phyloP scores from a whole-genome alignment of 2,113 vertebrate genomes.

The Entomyzon cyanotis region DNA sequence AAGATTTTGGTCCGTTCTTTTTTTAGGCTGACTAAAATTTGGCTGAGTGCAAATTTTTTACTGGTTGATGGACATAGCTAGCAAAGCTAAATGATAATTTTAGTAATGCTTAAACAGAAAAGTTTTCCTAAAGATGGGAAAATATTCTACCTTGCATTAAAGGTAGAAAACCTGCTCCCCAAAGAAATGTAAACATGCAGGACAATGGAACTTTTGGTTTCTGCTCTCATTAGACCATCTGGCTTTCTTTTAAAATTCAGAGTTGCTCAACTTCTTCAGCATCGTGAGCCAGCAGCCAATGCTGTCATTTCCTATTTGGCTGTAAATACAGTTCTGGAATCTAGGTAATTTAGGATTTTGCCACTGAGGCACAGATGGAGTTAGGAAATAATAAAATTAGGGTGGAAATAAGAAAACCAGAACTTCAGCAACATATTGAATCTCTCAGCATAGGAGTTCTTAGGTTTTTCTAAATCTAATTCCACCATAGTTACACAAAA shows the following conservation, averaged over 20 bases:
- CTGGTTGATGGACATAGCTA: not conserved
- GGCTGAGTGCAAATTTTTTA: not conserved
- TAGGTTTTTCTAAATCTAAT: constrained; percentile 1
- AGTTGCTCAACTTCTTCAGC: constrained; percentile 46
- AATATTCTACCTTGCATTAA: not conserved
- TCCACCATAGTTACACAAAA: not conserved
- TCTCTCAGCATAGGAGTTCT: not conserved
- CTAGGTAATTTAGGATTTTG: constrained; percentile 57
- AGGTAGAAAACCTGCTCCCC: not conserved
- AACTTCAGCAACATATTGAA: not conserved
- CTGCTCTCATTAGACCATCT: not conserved
- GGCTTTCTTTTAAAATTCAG: constrained; percentile 40
- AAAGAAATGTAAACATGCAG: not conserved
- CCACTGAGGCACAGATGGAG: not conserved
- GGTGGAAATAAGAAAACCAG: constrained; percentile 41
- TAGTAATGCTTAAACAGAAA: not conserved
- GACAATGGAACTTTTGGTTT: not conserved
- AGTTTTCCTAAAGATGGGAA: not conserved
- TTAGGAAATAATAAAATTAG: constrained; percentile 43
- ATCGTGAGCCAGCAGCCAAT: constrained; percentile 9
- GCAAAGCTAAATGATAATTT: not conserved
- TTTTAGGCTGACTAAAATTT: not conserved
- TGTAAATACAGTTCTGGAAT: constrained; percentile 45
- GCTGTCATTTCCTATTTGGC: constrained; percentile 63
- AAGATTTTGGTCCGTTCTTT: not conserved